phyloP scores from a whole-genome alignment of 1,140 invertebrate genomes.

The Drosophila nigromelanica region DNA sequence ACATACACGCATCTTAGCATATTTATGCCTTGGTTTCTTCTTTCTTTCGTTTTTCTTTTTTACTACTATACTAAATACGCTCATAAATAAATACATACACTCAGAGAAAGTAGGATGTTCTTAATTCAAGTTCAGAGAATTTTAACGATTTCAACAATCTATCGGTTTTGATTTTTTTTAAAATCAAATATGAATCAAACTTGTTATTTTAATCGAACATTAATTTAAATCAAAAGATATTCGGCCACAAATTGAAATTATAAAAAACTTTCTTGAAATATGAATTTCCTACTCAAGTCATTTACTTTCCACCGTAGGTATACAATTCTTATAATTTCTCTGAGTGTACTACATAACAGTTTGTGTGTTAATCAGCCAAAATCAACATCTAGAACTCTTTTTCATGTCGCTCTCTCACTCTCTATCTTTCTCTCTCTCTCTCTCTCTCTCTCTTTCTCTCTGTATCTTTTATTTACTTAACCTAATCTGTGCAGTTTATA shows the following conservation, averaged over 20 bases:
- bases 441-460: constrained; percentile 47
- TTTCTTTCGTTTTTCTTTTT: background rate
- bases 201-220: too few relatives aligned
- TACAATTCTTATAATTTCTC: background rate
- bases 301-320: too few relatives aligned
- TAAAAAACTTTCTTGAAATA: too few relatives aligned
- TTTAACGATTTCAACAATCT: too few relatives aligned
- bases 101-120: too few relatives aligned
- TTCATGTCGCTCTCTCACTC: constrained; percentile 47
- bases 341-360: too few relatives aligned
- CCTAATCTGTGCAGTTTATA: constrained; percentile 68
- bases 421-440: constrained; percentile 49
- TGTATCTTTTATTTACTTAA: constrained; percentile 44
- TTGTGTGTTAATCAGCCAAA: background rate
- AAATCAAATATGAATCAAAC: too few relatives aligned
- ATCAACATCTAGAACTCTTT: constrained; percentile 6
- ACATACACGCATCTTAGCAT: background rate
- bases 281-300: too few relatives aligned
- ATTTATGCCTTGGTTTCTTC: constrained; percentile 8
- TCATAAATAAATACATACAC: background rate
- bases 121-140: too few relatives aligned
- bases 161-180: too few relatives aligned
- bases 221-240: too few relatives aligned
- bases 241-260: too few relatives aligned
- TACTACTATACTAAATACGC: background rate